Evolutionary conservation across 2,888 invertebrate species (phyloP).

Genomic region (Coecobrya sp.): DNA sequence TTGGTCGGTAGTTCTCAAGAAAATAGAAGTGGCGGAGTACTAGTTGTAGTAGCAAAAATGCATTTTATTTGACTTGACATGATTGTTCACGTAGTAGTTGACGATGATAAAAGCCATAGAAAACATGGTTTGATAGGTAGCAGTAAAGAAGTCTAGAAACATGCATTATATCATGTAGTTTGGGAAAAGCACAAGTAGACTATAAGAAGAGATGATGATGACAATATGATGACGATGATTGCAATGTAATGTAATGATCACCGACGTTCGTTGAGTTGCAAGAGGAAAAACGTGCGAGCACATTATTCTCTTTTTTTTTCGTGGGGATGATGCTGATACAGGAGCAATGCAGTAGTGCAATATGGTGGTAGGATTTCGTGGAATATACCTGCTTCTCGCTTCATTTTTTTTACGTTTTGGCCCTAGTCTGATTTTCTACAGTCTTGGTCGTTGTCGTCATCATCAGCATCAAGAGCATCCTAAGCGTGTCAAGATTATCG

Average conservation of each 20-base stretch:
- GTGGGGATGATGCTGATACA: not conserved
- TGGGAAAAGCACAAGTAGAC: not conserved
- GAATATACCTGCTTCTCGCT: not conserved
- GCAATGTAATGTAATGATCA: conserved; percentile 64
- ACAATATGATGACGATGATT: conserved; percentile 68
- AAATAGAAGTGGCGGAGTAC: not conserved
- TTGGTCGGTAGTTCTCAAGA: not conserved
- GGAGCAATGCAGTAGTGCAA: not conserved
- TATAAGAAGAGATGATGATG: conserved; percentile 64
- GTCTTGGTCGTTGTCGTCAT: not conserved
- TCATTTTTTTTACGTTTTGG: not conserved
- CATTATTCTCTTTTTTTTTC: conserved; percentile 24
- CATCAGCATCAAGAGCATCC: conserved; percentile 26
- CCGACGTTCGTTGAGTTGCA: conserved; percentile 24
- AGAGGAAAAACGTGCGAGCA: conserved; percentile 38
- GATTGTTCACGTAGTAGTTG: conserved; percentile 43
- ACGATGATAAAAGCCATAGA: conserved; percentile 39
- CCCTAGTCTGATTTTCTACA: not conserved
- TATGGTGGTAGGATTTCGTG: not conserved
- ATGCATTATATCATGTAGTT: conserved; percentile 33
- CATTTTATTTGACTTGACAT: conserved; percentile 53
- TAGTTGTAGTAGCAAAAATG: conserved; percentile 7
- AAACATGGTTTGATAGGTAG: conserved; percentile 22
- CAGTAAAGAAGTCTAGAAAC: conserved; percentile 20
- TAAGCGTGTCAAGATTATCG: conserved; percentile 69